Conservation (phyloP, 2,113 vertebrate genomes). For the Antennarius striatus region DNA sequence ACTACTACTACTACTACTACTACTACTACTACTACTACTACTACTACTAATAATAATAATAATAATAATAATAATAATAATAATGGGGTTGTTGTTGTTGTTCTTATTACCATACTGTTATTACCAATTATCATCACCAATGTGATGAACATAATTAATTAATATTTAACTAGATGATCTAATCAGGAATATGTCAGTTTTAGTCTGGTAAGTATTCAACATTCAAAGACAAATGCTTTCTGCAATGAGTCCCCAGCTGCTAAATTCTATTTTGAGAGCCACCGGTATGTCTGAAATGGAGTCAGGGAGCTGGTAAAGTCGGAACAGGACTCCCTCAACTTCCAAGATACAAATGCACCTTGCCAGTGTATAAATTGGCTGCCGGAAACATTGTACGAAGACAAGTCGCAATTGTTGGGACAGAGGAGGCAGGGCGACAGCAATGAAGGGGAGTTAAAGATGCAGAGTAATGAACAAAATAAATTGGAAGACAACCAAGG, state of each 20-base stretch:
- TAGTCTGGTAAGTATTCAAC: no score
- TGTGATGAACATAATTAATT: no score
- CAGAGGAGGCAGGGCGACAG: conserved; percentile 57
- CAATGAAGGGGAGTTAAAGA: conserved; percentile 34
- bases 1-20: no score
- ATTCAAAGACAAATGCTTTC: no score
- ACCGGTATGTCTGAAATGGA: conserved; percentile 16
- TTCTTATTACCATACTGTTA: no score
- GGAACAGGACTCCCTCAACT: conserved; percentile 21
- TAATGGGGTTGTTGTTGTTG: no score
- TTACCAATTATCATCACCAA: no score
- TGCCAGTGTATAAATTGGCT: conserved; percentile 73
- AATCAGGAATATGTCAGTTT: no score
- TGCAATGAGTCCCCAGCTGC: neutral
- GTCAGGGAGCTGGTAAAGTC: conserved; percentile 19
- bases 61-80: no score
- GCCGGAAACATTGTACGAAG: conserved; percentile 63
- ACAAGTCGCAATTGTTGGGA: conserved; percentile 42
- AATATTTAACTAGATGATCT: no score
- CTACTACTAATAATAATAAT: no score
- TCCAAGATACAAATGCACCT: conserved; percentile 69
- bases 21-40: no score
- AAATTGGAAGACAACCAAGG: conserved; percentile 41
- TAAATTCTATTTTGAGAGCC: conserved; percentile 36
- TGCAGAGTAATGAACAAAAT: conserved; percentile 35